Conservation (phyloP, 1,140 invertebrate species). For the Heliconius eleuchia region DNA sequence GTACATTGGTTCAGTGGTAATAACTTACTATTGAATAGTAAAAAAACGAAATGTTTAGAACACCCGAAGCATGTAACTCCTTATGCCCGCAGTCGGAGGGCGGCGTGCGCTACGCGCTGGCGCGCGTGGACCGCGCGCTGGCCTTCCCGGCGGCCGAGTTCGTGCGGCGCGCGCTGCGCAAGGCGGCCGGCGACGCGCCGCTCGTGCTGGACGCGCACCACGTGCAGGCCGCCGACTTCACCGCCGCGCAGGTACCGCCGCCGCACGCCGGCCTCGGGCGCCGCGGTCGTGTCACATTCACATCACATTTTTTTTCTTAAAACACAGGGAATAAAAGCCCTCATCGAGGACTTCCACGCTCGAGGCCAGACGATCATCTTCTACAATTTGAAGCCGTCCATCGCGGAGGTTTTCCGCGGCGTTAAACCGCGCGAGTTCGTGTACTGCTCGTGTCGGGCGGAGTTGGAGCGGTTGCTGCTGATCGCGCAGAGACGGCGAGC, state of each 20-base stretch:
- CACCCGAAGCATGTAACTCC: no score
- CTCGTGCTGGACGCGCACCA: slow-evolving; percentile 90
- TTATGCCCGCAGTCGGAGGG: slow-evolving; percentile 66
- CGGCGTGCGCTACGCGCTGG: slow-evolving; percentile 86
- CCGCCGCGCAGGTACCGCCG: slow-evolving; percentile 84
- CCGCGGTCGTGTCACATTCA: no score
- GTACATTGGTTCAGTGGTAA: no score
- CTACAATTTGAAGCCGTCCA: slow-evolving; percentile 88
- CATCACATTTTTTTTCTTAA: neutral
- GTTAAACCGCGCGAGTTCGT: slow-evolving; percentile 86
- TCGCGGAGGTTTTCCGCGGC: slow-evolving; percentile 86
- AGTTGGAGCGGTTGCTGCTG: slow-evolving; percentile 84
- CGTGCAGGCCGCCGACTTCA: slow-evolving; percentile 89
- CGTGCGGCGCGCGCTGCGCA: slow-evolving; percentile 87
- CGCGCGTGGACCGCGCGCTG: slow-evolving; percentile 87
- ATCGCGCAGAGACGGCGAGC: slow-evolving; percentile 33
- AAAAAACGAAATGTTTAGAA: no score
- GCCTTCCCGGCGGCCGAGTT: slow-evolving; percentile 91
- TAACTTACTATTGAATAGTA: no score
- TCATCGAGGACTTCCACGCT: slow-evolving; percentile 88
- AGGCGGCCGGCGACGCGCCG: slow-evolving; percentile 84
- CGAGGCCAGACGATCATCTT: slow-evolving; percentile 88
- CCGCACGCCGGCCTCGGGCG: no score
- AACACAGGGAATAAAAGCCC: slow-evolving; percentile 85
- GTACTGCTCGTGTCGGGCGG: slow-evolving; percentile 83